Evolutionary conservation across 1,140 invertebrate species (phyloP).

Genomic region (Aphaenogaster ashmeadi): DNA sequence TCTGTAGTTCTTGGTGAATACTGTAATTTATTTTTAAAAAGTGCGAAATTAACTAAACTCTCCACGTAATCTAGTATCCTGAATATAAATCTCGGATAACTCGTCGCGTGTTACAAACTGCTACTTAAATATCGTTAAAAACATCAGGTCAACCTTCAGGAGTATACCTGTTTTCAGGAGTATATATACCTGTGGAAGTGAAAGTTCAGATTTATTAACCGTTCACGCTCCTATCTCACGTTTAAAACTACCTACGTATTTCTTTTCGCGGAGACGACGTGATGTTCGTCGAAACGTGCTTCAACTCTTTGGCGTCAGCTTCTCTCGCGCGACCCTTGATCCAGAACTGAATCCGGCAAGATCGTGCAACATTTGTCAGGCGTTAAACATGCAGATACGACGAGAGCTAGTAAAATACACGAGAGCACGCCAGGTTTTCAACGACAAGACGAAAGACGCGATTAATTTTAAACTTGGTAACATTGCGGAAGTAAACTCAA

Average conservation of each 20-base stretch:
- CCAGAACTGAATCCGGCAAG: not conserved
- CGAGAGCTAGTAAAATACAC: not conserved
- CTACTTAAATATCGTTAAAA: constrained; percentile 26
- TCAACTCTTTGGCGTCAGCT: constrained; percentile 10
- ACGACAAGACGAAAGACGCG: constrained; percentile 1
- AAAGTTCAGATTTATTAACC: constrained; percentile 27
- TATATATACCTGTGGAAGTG: not conserved
- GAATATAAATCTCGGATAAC: constrained; percentile 10
- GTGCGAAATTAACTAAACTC: not conserved
- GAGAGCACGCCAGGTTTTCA: not conserved
- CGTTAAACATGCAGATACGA: constrained; percentile 16
- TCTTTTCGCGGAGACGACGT: not conserved
- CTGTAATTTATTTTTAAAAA: not conserved
- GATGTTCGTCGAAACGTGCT: constrained; percentile 38
- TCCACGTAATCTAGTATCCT: not conserved
- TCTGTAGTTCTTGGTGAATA: not conserved
- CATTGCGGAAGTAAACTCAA: not conserved
- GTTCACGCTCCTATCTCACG: not conserved
- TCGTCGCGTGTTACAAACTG: constrained; percentile 13
- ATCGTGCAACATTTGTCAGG: constrained; percentile 36
- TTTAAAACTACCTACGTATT: not conserved
- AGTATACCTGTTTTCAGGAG: not conserved
- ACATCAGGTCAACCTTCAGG: not conserved
- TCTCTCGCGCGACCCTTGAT: not conserved
- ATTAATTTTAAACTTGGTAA: constrained; percentile 26